Conservation (phyloP, 2,888 invertebrate species). For the Lithodes maja region DNA sequence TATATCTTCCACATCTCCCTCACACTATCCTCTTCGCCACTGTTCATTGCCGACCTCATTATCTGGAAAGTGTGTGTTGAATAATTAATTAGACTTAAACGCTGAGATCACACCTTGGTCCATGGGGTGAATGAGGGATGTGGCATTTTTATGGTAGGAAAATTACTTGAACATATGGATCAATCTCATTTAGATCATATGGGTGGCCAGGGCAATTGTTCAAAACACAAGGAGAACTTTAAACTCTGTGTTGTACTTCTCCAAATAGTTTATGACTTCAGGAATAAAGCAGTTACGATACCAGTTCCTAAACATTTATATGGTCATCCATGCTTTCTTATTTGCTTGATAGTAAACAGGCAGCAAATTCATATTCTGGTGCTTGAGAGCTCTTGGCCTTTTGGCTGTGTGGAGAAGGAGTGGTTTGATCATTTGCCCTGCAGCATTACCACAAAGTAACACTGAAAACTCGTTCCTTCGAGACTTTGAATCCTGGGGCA, state of each 20-base stretch:
- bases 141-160: constrained; percentile 59
- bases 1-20: constrained; percentile 27
- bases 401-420: background rate
- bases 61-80: constrained; percentile 41
- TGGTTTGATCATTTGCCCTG: constrained; percentile 9
- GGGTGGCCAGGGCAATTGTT: constrained; percentile 70
- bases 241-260: constrained; percentile 41
- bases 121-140: constrained; percentile 38
- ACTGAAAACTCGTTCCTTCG: background rate
- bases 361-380: background rate
- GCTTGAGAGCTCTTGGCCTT: background rate
- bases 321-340: constrained; percentile 17
- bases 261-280: constrained; percentile 47
- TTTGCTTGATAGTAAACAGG: background rate
- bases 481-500: constrained; percentile 2
- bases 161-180: constrained; percentile 66
- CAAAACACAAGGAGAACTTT: constrained; percentile 63
- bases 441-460: background rate
- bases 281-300: constrained; percentile 31
- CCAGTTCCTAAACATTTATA: background rate
- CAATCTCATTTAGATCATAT: constrained; percentile 52
- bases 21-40: constrained; percentile 9
- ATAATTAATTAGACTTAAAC: constrained; percentile 68
- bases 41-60: constrained; percentile 53
- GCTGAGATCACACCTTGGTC: constrained; percentile 54